A percentile compares a stretch with the other conserved stretches of the same genome.
phyloP scores from a whole-genome alignment of 2,113 vertebrate species.

The Morone saxatilis region DNA sequence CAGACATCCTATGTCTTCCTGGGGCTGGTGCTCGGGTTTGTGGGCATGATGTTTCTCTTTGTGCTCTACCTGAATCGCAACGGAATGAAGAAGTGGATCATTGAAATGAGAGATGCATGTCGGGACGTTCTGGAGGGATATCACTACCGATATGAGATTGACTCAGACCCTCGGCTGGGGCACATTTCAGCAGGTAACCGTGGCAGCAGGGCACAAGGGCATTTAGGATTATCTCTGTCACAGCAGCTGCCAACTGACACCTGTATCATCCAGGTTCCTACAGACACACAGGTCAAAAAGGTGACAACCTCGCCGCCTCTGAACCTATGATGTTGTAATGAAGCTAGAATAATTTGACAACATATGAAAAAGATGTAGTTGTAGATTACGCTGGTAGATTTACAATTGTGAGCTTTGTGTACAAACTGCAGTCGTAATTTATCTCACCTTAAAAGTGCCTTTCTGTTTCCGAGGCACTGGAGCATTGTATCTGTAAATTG shows the following conservation, averaged over 20 bases:
- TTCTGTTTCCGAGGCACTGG: constrained; percentile 54
- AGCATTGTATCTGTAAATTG: constrained; percentile 24
- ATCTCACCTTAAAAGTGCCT: constrained; percentile 62
- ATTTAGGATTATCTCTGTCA: constrained; percentile 39
- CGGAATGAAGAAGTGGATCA: constrained; percentile 85
- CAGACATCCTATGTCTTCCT: constrained; percentile 86
- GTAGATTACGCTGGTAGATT: constrained; percentile 10
- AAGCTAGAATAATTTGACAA: neutral
- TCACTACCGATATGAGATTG: constrained; percentile 85
- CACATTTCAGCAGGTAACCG: constrained; percentile 50
- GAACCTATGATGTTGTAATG: constrained; percentile 30
- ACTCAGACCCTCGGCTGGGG: constrained; percentile 82
- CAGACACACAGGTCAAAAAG: constrained; percentile 63
- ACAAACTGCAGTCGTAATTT: constrained; percentile 12
- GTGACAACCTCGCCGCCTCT: constrained; percentile 26
- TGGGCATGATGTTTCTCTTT: constrained; percentile 86
- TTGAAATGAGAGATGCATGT: constrained; percentile 81
- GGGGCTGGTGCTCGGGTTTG: constrained; percentile 84
- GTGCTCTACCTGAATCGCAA: constrained; percentile 87
- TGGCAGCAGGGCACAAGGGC: constrained; percentile 23
- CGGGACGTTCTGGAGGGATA: constrained; percentile 84
- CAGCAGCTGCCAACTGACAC: constrained; percentile 68
- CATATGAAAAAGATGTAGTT: constrained; percentile 10
- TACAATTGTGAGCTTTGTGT: neutral
- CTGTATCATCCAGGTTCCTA: constrained; percentile 57